These are phyloP conservation scores for Copidosoma aretas DNA, from an alignment of 2,888 invertebrate genomes.

Conservation along the genomic window DNA sequence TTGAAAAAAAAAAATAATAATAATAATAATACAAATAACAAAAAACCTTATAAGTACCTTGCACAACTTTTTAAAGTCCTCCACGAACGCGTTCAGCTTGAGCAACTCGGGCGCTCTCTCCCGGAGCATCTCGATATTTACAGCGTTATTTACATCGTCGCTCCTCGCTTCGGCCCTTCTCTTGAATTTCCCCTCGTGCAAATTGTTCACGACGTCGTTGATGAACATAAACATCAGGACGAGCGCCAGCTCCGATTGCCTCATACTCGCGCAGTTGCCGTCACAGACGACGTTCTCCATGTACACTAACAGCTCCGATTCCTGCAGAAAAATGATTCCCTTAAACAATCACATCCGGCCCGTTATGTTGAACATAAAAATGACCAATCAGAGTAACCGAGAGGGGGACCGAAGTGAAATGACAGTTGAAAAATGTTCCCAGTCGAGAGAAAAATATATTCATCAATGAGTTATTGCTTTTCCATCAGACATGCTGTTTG, in stretches of 20 bases:
- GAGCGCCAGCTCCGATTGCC: conserved; percentile 79
- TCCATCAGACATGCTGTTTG: too few relatives aligned
- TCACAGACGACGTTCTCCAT: conserved; percentile 80
- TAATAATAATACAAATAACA: too few relatives aligned
- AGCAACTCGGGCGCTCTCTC: conserved; percentile 64
- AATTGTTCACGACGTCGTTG: conserved; percentile 65
- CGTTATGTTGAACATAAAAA: too few relatives aligned
- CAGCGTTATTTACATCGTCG: conserved; percentile 46
- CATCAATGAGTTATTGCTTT: too few relatives aligned
- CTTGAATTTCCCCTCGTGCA: conserved; percentile 52
- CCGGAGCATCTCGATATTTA: conserved; percentile 42
- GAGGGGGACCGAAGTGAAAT: too few relatives aligned
- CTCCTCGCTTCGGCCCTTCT: too few relatives aligned
- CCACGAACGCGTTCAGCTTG: conserved; percentile 74
- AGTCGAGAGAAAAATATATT: too few relatives aligned
- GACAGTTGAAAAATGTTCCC: too few relatives aligned
- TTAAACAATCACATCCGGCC: too few relatives aligned
- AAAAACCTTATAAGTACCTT: conserved; percentile 63
- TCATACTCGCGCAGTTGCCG: conserved; percentile 75
- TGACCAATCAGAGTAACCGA: too few relatives aligned
- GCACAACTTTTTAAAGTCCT: conserved; percentile 75
- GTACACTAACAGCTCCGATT: conserved; percentile 71
- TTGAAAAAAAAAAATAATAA: neutral
- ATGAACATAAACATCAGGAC: conserved; percentile 78
- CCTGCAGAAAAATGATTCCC: conserved; percentile 62